phyloP scores from a whole-genome alignment of 2,113 vertebrate genomes.

The Actenoides lindsayi region DNA sequence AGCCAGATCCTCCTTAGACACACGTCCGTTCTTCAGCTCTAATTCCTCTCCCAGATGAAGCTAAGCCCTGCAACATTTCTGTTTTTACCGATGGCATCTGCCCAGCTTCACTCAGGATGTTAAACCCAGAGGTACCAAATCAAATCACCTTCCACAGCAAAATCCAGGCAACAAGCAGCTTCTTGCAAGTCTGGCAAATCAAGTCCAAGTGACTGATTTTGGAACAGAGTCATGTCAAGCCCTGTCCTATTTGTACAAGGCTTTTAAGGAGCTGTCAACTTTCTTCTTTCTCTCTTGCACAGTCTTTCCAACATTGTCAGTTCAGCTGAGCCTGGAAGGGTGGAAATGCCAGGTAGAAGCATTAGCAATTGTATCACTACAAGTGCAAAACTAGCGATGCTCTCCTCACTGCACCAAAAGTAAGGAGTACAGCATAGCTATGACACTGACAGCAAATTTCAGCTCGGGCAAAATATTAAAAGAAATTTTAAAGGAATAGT shows the following conservation, averaged over 20 bases:
- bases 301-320: background rate
- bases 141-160: background rate
- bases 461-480: background rate
- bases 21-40: background rate
- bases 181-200: constrained; percentile 26
- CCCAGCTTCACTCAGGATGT: background rate
- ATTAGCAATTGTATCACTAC: background rate
- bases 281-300: background rate
- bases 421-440: background rate
- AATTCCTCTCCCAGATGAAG: background rate
- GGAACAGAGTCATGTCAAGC: constrained; percentile 13
- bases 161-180: background rate
- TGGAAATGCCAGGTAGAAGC: constrained; percentile 21
- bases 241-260: background rate
- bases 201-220: constrained; percentile 16
- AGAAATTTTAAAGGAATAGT: background rate
- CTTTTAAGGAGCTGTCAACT: constrained; percentile 19
- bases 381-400: background rate
- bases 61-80: background rate
- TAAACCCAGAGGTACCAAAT: constrained; percentile 5
- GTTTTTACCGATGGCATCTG: background rate
- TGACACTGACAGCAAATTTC: background rate
- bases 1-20: background rate
- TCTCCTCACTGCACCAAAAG: background rate
- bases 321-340: constrained; percentile 12